Evolutionary conservation across 2,113 vertebrate species (phyloP), one percentile per base, ranked within the genome.

Genomic region (Saguinus midas): DNA sequence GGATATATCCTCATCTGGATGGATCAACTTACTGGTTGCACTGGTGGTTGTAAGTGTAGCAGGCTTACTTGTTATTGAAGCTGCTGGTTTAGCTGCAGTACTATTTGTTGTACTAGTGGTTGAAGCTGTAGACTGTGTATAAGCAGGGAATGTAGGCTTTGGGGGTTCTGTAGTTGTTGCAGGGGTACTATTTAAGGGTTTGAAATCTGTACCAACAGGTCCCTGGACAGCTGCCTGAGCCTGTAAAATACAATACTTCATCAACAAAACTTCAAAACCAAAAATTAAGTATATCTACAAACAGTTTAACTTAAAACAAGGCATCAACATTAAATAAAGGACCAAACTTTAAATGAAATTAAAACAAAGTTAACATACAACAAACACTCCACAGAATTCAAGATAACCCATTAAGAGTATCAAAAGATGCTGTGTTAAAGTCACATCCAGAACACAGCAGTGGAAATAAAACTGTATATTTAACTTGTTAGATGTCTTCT

Each of bases 11-110:
- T 99, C 99, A 99, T 99, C 99, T 99, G 99, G 99, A 98, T 99
- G 99, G 99, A 99, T 99, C 99, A 99, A 99, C 99, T 99, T 99
- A 99, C 99, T 99, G 99, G 99, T 99, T 99, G 99, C 99, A 99
- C 99, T 99, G 99, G 99, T 99, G 96, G 99, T 99, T 93, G 99
- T 99, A 98, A 99, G 99, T 95, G 99, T 99, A 98, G 99, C 99
- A 98, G 99, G 99, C 99, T 99, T 99, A 99, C 99, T 99, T 99
- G 99, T 98, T 98, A 99, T 99, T 97, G 99, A 99, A 97, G 99
- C 98, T 27, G 99, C 99, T 98, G 99, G 99, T 98, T 99, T 99
- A 98, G 99, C 99, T 98, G 99, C 99, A 99, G 99, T 99, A 98
- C 99, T 99, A 98, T 99, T 99, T 98, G 99, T 99, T 88, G 99